Evolutionary conservation across 2,888 invertebrate species (phyloP).

Genomic region (Philopedon plagiatum): DNA sequence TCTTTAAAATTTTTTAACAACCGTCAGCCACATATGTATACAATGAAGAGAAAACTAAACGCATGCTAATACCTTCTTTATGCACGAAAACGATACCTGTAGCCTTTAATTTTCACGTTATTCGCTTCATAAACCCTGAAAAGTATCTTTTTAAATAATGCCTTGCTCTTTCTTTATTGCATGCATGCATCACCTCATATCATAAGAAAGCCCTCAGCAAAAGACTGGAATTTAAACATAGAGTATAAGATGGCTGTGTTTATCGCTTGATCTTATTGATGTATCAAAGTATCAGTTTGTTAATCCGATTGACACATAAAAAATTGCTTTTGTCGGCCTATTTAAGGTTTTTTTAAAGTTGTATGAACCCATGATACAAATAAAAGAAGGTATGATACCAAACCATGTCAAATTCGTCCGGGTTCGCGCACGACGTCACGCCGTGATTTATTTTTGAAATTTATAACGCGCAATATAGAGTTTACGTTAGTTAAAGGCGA

Average conservation of each 20-base stretch:
- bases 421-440: too few species aligned
- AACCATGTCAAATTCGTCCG: too few species aligned
- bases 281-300: conserved; percentile 53
- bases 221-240: not conserved
- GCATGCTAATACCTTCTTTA: not conserved
- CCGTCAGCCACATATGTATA: too few species aligned
- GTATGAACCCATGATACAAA: not conserved
- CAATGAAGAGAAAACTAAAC: too few species aligned
- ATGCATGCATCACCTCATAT: conserved; percentile 20
- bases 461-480: too few species aligned
- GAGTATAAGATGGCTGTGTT: not conserved
- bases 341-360: conserved; percentile 27
- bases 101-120: conserved; percentile 26
- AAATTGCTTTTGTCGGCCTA: conserved; percentile 59
- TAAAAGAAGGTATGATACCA: too few species aligned
- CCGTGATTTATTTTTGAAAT: too few species aligned
- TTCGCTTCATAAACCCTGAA: conserved; percentile 32
- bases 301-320: conserved; percentile 63
- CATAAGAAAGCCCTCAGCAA: conserved; percentile 1
- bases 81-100: conserved; percentile 6
- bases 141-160: conserved; percentile 21
- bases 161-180: conserved; percentile 17
- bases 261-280: conserved; percentile 50
- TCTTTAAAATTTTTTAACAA: too few species aligned
- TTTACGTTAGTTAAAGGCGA: too few species aligned